Evolutionary conservation across 2,797 vertebrate genomes (phyloP).

Genomic region (Onychomys arenicola): DNA sequence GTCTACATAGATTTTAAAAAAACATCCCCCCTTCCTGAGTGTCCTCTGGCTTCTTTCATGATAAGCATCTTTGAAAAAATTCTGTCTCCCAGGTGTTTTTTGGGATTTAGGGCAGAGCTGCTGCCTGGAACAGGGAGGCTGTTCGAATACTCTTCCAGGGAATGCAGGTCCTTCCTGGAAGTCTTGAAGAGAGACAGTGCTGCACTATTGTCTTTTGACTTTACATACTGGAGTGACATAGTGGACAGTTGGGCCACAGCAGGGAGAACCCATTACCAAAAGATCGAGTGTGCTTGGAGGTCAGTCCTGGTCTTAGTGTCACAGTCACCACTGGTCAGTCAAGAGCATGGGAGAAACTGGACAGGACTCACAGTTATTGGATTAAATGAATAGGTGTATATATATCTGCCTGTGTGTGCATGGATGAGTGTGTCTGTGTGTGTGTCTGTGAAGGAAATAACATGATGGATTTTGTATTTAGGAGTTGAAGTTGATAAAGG

Average conservation of each 20-base stretch:
- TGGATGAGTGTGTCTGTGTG: not conserved
- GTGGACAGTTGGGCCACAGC: not conserved
- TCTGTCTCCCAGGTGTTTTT: not conserved
- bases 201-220: not conserved
- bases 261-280: not conserved
- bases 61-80: constrained; percentile 12
- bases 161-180: not conserved
- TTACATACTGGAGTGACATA: not conserved
- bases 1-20: not conserved
- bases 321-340: not conserved
- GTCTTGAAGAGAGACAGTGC: not conserved
- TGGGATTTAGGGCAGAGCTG: constrained; percentile 51
- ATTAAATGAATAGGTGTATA: not conserved
- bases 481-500: constrained; percentile 4
- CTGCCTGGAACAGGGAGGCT: constrained; percentile 11
- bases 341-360: not conserved
- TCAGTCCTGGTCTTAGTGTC: not conserved
- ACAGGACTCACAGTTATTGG: constrained; percentile 58
- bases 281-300: not conserved
- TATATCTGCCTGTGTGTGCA: not conserved
- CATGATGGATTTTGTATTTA: not conserved
- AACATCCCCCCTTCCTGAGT: not conserved
- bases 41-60: constrained; percentile 3
- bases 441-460: not conserved
- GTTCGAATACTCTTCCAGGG: not conserved